These are phyloP conservation scores for Zoanthus sociatus DNA, from an alignment of 92 coral and sea anemone species.

Conservation along the genomic window DNA sequence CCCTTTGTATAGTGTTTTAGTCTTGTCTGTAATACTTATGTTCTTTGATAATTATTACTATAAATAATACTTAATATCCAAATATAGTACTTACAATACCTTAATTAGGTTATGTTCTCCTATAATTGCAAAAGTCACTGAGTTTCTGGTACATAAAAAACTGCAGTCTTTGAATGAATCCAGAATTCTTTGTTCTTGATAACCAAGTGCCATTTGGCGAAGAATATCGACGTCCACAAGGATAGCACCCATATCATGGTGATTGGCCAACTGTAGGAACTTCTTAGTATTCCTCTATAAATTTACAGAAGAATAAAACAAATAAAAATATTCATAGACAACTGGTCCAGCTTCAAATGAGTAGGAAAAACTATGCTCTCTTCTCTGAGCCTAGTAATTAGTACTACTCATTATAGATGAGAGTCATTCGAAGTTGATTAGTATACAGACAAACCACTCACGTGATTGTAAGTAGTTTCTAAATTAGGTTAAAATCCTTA, in stretches of 20 bases:
- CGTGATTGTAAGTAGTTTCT: too few relatives aligned
- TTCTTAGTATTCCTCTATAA: constrained; percentile 16
- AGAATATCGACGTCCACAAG: constrained; percentile 19
- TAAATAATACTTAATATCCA: not conserved
- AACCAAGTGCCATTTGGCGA: not conserved
- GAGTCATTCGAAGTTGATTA: too few relatives aligned
- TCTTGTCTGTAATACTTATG: not conserved
- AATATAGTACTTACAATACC: not conserved
- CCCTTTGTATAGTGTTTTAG: not conserved
- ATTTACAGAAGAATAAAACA: not conserved
- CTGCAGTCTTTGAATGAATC: not conserved
- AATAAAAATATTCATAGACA: not conserved
- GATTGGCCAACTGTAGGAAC: constrained; percentile 29
- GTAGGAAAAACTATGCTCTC: not conserved
- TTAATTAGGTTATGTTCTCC: not conserved
- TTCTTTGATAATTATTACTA: not conserved
- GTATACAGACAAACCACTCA: too few relatives aligned
- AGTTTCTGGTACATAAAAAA: constrained; percentile 1
- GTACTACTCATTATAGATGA: too few relatives aligned
- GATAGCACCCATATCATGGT: constrained; percentile 5
- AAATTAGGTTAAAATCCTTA: too few relatives aligned
- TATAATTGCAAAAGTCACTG: constrained; percentile 2
- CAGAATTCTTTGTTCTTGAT: not conserved
- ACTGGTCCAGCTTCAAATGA: not conserved
- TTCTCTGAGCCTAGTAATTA: too few relatives aligned